Percentiles rank a stretch among this genome's conserved stretches.
Evolutionary conservation across 1,140 invertebrate genomes (phyloP).

Genomic region (Drosophila pruinosa): DNA sequence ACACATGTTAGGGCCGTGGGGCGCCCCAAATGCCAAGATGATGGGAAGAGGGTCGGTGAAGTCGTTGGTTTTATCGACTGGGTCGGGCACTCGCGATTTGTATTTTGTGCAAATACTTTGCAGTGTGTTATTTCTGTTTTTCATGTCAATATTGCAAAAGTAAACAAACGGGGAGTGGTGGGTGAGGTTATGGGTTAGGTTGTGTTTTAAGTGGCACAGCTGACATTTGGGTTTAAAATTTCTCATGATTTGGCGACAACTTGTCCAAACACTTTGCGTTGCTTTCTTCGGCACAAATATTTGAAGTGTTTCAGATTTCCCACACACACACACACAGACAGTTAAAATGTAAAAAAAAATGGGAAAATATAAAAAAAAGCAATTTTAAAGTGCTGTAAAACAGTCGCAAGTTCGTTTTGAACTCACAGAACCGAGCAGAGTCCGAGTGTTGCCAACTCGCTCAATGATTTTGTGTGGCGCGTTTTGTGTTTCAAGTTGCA

Average conservation of each 20-base stretch:
- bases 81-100: slow-evolving; percentile 50
- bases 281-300: slow-evolving; percentile 67
- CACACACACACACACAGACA: slow-evolving; percentile 21
- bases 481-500: slow-evolving; percentile 50
- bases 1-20: slow-evolving; percentile 31
- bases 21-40: not conserved
- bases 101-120: slow-evolving; percentile 71
- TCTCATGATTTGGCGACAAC: slow-evolving; percentile 72
- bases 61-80: not conserved
- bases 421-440: slow-evolving; percentile 28
- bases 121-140: slow-evolving; percentile 49
- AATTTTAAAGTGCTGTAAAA: slow-evolving; percentile 44
- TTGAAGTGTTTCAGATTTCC: slow-evolving; percentile 78
- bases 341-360: slow-evolving; percentile 25
- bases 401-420: slow-evolving; percentile 24
- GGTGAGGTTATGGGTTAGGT: not conserved
- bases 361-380: slow-evolving; percentile 20
- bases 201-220: slow-evolving; percentile 66
- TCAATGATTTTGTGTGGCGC: slow-evolving; percentile 62
- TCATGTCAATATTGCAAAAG: slow-evolving; percentile 73
- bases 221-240: slow-evolving; percentile 75
- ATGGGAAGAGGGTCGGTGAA: not conserved
- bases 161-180: slow-evolving; percentile 38
- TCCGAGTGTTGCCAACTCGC: slow-evolving; percentile 73
- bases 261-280: slow-evolving; percentile 62